These are phyloP conservation scores for Aporophyla lueneburgensis DNA, from an alignment of 2,888 invertebrate genomes.

Conservation along the genomic window DNA sequence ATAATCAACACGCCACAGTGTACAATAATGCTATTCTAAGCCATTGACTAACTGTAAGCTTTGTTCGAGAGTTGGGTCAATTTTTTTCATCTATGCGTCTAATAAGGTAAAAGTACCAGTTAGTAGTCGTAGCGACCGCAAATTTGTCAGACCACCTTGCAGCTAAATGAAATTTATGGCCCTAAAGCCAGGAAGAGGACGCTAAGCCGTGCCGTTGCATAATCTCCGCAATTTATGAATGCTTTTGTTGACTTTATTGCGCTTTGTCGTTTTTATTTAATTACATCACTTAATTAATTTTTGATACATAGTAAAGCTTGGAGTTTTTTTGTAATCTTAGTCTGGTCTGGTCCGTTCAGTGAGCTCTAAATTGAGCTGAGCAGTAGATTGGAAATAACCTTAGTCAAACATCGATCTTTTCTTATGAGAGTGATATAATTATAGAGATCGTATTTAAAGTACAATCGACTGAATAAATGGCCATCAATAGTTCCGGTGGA, in stretches of 20 bases:
- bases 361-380: too few relatives aligned
- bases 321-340: neutral
- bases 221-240: constrained; percentile 88
- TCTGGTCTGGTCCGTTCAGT: neutral
- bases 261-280: constrained; percentile 82
- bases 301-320: constrained; percentile 33
- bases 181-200: constrained; percentile 87
- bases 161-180: constrained; percentile 89
- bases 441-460: constrained; percentile 51
- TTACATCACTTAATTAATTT: constrained; percentile 71
- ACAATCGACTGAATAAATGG: constrained; percentile 64
- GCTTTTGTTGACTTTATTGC: constrained; percentile 85
- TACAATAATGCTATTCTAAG: constrained; percentile 57
- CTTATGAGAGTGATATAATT: constrained; percentile 24
- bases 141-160: constrained; percentile 91
- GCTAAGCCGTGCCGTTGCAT: constrained; percentile 88
- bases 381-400: neutral
- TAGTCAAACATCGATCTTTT: neutral
- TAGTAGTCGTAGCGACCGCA: constrained; percentile 84
- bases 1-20: constrained; percentile 70
- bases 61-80: constrained; percentile 58
- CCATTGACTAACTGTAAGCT: constrained; percentile 55
- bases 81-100: constrained; percentile 71
- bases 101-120: constrained; percentile 78
- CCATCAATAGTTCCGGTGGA: constrained; percentile 76